Conservation (phyloP, 92 coral and sea anemone genomes). For the Desmophyllum pertusum region DNA sequence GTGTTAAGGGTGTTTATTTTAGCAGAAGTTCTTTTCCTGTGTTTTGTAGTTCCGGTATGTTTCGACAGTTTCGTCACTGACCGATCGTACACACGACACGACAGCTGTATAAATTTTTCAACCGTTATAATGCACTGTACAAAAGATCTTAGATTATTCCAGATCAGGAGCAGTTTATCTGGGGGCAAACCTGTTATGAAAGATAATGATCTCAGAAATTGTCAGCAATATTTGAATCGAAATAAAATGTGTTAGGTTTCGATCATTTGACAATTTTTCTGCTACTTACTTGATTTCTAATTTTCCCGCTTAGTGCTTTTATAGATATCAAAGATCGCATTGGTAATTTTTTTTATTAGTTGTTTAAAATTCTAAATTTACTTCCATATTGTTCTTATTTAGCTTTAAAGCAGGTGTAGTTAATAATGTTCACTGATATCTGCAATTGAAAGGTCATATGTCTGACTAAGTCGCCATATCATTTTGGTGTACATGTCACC, state of each 20-base stretch:
- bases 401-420: background rate
- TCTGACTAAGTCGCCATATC: too few species aligned
- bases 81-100: background rate
- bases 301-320: background rate
- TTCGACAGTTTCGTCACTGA: background rate
- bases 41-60: background rate
- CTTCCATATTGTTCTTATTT: background rate
- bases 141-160: background rate
- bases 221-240: background rate
- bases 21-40: background rate
- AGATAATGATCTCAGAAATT: background rate
- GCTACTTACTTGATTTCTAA: background rate
- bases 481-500: too few species aligned
- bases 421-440: background rate
- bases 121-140: background rate
- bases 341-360: background rate
- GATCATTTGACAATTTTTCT: background rate
- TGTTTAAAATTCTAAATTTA: background rate
- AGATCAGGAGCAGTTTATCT: background rate
- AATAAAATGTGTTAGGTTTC: background rate
- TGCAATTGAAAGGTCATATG: too few species aligned
- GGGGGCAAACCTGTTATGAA: background rate
- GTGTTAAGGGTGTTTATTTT: background rate
- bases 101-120: constrained; percentile 5
- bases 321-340: background rate